Evolutionary conservation across 2,888 invertebrate species (phyloP), one percentile per base, ranked within the genome.

Genomic region (Gisinianus flammeolus): DNA sequence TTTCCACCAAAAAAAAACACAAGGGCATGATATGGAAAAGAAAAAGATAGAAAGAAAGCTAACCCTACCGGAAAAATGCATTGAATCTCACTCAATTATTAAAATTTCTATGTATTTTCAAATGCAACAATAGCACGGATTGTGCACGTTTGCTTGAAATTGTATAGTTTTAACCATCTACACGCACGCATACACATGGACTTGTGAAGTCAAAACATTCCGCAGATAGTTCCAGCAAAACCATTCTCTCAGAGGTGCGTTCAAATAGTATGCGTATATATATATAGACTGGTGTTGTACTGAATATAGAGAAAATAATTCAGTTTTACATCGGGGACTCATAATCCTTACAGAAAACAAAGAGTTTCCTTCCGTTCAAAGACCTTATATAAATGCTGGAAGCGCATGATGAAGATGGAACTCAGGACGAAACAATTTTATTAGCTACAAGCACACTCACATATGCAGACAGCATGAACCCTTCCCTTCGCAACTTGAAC

Each of bases 271-370:
- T 2, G 44, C 44, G 19, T 44, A 6, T n/a, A n/a, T 44, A 44
- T n/a, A 44, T 44, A 44, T 44, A n/a, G 44, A 44, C 35, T 35
- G 35, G 35, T 35, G n/a, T n/a, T n/a, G 12, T 5, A 35, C 35
- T 6, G 22, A 28, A 12, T 28, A 28, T 78, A 76, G 79, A 78
- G 80, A 81, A 81, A 80, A 80, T 82, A 81, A 82, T 82, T 82
- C 82, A 82, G 71, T 77, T 79, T 79, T 80, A 80, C 81, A 76
- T 56, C 68, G 81, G 81, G 81, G 62, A 81, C 80, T 81, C 80
- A 80, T 81, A 82, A 82, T 79, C 79, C 75, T 70, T 67, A 81
- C 79, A 76, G 71, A 82, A 77, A 72, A 80, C 76, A 67, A 67
- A 33, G 30, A 66, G 2, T 30, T 8, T 28, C 66, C 6, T 64